Percentiles rank a stretch among this genome's conserved stretches.
These are phyloP conservation scores for Anniella stebbinsi DNA, from an alignment of 2,797 vertebrate genomes.

Conservation along the genomic window DNA sequence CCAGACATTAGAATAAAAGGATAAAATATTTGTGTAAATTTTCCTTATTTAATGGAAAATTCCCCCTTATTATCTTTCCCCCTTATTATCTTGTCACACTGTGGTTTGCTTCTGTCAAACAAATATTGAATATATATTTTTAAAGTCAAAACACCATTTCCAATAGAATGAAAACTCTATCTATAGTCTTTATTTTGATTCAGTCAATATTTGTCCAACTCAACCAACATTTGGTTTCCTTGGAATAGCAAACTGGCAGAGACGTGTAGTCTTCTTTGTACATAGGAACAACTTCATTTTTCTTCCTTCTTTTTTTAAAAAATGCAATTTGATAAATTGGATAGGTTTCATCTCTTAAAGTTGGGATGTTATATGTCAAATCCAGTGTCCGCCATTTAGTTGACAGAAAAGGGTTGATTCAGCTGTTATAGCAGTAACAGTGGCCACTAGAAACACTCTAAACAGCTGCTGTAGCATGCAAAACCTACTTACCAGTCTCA, in stretches of 20 bases:
- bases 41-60: no score
- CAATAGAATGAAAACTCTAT: background rate
- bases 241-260: background rate
- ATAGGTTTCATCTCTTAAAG: background rate
- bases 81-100: background rate
- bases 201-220: conserved; percentile 8
- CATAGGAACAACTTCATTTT: background rate
- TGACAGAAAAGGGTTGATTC: background rate
- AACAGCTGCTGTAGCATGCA: background rate
- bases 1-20: no score
- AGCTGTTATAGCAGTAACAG: background rate
- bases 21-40: no score
- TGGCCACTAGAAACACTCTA: background rate
- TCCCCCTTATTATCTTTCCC: background rate
- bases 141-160: background rate
- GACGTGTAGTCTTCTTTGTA: background rate
- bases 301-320: background rate
- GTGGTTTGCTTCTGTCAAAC: background rate
- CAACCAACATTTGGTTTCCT: background rate
- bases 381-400: background rate
- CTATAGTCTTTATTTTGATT: background rate
- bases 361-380: background rate
- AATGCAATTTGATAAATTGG: background rate
- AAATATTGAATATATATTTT: background rate
- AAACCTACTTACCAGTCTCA: background rate